A percentile compares a stretch with the other conserved stretches of the same genome.
Conservation (phyloP, 2,888 invertebrate genomes). For the Abscondita cerata region DNA sequence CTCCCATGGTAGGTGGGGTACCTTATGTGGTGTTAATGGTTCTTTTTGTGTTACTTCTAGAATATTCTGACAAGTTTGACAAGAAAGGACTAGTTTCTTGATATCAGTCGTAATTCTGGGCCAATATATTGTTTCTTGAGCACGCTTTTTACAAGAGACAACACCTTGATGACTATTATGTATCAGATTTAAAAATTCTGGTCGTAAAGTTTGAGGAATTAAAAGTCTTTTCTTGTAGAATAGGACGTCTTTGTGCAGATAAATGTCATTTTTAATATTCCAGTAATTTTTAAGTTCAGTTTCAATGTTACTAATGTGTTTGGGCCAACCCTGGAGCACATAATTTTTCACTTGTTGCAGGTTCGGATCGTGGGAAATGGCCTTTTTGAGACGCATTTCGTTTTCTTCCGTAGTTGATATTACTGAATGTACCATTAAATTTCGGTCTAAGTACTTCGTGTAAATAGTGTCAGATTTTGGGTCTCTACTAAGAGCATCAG, state of each 20-base stretch:
- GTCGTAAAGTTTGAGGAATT: neutral
- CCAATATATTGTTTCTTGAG: slow-evolving; percentile 21
- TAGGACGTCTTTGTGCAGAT: too few species aligned
- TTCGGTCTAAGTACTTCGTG: neutral
- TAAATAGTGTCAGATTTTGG: neutral
- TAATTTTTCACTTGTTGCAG: too few species aligned
- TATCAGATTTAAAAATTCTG: neutral
- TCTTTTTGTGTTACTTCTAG: slow-evolving; percentile 18
- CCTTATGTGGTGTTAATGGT: slow-evolving; percentile 15
- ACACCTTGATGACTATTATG: neutral
- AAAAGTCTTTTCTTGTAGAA: too few species aligned
- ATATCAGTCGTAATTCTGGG: slow-evolving; percentile 2
- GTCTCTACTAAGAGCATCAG: neutral
- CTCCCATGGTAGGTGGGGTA: slow-evolving; percentile 23
- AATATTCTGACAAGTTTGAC: slow-evolving; percentile 19
- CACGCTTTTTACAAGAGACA: slow-evolving; percentile 12
- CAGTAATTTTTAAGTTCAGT: too few species aligned
- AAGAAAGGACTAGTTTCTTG: slow-evolving; percentile 13
- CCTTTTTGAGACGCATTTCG: too few species aligned
- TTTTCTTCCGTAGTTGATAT: too few species aligned
- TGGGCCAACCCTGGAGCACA: too few species aligned
- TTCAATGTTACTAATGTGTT: too few species aligned
- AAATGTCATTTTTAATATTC: too few species aligned
- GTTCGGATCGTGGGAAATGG: too few species aligned
- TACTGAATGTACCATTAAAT: too few species aligned